phyloP scores from a whole-genome alignment of 2,888 invertebrate genomes.

The Amorpha juglandis region DNA sequence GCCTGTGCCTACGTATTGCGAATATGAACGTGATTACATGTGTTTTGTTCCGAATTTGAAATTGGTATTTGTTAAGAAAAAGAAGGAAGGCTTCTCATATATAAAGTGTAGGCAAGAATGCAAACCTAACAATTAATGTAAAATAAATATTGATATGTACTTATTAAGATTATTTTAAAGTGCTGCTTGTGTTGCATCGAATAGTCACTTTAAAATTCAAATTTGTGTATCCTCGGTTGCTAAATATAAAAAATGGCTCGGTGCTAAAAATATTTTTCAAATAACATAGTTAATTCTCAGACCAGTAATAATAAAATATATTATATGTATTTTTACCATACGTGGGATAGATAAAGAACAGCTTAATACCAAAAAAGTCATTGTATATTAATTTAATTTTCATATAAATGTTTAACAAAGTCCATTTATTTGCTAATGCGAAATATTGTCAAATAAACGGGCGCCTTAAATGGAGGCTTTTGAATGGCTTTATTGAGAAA shows the following conservation, averaged over 20 bases:
- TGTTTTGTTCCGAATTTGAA: background rate
- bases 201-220: background rate
- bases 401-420: constrained; percentile 13
- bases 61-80: background rate
- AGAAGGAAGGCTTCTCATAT: background rate
- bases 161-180: no score
- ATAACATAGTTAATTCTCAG: background rate
- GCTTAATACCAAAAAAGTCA: background rate
- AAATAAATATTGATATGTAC: no score
- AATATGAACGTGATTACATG: constrained; percentile 10
- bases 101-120: background rate
- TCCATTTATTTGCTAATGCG: constrained; percentile 12
- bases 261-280: background rate
- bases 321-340: background rate
- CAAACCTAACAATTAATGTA: background rate
- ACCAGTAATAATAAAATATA: background rate
- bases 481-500: background rate
- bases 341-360: background rate
- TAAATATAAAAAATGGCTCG: background rate
- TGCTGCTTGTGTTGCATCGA: no score
- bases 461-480: background rate
- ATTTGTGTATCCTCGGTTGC: background rate
- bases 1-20: constrained; percentile 11
- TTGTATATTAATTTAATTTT: background rate
- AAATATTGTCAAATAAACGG: background rate